phyloP scores from a whole-genome alignment of 2,888 invertebrate genomes.

The Ophion obscuratus region DNA sequence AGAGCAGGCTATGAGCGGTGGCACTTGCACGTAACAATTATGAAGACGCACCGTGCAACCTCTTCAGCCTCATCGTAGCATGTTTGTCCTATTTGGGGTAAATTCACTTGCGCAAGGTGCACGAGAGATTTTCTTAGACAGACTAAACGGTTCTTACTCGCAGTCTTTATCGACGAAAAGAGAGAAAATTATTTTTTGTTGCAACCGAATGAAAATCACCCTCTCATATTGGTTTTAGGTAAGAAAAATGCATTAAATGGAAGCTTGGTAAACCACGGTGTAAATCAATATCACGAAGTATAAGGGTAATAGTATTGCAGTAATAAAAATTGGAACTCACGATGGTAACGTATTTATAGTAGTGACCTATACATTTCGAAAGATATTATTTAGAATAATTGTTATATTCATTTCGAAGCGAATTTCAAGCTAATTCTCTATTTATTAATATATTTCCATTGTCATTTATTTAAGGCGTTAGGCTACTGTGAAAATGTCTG shows the following conservation, averaged over 20 bases:
- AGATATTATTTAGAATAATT: too few relatives aligned
- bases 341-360: not conserved
- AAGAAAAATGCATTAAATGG: not conserved
- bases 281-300: not conserved
- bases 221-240: not conserved
- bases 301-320: not conserved
- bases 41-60: slow-evolving; percentile 14
- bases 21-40: not conserved
- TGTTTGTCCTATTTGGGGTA: slow-evolving; percentile 41
- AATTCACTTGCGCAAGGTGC: not conserved
- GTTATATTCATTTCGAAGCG: too few relatives aligned
- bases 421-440: too few relatives aligned
- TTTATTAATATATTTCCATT: too few relatives aligned
- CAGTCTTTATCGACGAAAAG: slow-evolving; percentile 6
- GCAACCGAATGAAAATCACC: not conserved
- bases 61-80: not conserved
- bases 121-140: not conserved
- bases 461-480: too few relatives aligned
- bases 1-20: not conserved
- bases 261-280: not conserved
- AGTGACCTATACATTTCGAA: too few relatives aligned
- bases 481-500: too few relatives aligned
- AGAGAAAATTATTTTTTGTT: slow-evolving; percentile 4
- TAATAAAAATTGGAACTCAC: not conserved
- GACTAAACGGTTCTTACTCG: slow-evolving; percentile 8